phyloP scores from a whole-genome alignment of 2,113 vertebrate species.

The Eulacestoma nigropectus region DNA sequence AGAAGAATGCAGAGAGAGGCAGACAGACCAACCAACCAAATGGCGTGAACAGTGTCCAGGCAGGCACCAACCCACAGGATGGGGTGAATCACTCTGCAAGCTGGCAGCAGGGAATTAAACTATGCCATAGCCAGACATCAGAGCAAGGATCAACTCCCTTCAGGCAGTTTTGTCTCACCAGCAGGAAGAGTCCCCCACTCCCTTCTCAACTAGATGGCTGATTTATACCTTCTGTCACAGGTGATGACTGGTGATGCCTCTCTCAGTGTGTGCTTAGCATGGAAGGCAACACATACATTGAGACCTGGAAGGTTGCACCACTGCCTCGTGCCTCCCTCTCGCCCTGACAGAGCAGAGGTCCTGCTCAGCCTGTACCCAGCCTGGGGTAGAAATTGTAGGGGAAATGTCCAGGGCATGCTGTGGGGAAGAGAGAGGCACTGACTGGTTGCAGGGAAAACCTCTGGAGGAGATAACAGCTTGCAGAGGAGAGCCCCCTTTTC shows the following conservation, averaged over 20 bases:
- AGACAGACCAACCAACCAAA: not conserved
- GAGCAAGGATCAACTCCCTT: not conserved
- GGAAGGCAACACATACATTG: rapidly evolving
- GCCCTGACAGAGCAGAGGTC: rapidly evolving
- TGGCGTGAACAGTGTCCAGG: rapidly evolving
- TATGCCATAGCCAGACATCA: not conserved
- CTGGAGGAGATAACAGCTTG: not conserved
- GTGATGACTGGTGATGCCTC: rapidly evolving
- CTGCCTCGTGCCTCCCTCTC: rapidly evolving
- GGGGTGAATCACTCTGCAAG: not conserved
- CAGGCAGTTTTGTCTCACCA: not conserved
- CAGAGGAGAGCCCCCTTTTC: not conserved
- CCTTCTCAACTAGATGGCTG: not conserved
- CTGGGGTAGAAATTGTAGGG: not conserved
- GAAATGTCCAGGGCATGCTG: rapidly evolving
- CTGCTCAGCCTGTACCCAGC: not conserved
- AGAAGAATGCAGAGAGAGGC: not conserved
- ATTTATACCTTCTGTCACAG: not conserved
- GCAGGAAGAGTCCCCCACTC: not conserved
- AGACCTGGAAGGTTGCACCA: rapidly evolving
- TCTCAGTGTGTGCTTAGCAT: rapidly evolving
- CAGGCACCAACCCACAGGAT: not conserved
- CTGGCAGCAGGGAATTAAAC: not conserved
- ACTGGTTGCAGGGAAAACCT: not conserved
- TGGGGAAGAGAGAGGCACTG: not conserved